Evolutionary conservation across 2,797 vertebrate species (phyloP).

Genomic region (Hapalemur alaotrensis): DNA sequence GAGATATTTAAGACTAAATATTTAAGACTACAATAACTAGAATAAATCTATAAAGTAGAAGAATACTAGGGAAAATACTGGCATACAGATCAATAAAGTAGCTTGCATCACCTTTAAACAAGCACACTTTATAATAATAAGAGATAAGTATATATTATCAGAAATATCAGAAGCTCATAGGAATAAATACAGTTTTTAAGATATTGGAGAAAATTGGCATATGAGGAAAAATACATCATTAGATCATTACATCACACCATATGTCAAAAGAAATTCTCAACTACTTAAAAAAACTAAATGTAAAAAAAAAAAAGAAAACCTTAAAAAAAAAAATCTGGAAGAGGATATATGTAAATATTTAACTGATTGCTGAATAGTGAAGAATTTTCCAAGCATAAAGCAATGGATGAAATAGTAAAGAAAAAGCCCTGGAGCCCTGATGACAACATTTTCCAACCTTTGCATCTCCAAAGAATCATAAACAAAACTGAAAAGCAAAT

Average conservation of each 20-base stretch:
- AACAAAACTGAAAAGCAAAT: conserved; percentile 16
- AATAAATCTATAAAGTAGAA: background rate
- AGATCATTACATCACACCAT: background rate
- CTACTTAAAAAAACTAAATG: background rate
- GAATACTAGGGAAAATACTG: background rate
- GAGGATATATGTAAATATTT: background rate
- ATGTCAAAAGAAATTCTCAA: background rate
- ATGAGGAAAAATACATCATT: background rate
- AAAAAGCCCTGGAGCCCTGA: background rate
- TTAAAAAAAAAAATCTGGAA: background rate
- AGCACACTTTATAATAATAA: background rate
- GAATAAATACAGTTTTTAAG: background rate
- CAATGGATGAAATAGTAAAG: background rate
- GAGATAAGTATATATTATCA: background rate
- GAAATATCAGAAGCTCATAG: background rate
- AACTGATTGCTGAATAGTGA: background rate
- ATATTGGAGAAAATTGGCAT: background rate
- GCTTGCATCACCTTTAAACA: background rate
- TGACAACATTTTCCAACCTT: conserved; percentile 10
- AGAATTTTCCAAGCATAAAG: background rate
- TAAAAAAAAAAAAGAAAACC: background rate
- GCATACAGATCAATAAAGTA: background rate
- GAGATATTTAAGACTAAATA: background rate
- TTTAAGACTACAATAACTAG: background rate
- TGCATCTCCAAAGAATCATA: background rate